Percentiles rank a stretch among this genome's conserved stretches.
phyloP scores from a whole-genome alignment of 30 jellyfish, hydroid and myxozoan species.

The Cassiopea andromeda region DNA sequence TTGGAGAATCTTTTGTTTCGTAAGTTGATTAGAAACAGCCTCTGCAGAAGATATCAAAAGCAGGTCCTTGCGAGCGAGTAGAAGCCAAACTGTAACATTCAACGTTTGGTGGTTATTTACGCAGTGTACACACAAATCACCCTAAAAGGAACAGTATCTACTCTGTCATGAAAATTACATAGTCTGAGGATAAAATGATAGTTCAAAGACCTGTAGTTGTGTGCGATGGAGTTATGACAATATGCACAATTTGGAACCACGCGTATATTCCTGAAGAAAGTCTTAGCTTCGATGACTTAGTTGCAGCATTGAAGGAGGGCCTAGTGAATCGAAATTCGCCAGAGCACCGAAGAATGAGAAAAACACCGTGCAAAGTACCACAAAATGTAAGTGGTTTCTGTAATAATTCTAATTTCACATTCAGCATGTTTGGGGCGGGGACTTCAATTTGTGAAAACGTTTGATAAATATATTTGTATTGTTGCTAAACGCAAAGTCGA shows the following conservation, averaged over 20 bases:
- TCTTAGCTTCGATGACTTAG: conserved; percentile 34
- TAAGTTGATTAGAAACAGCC: too few relatives aligned
- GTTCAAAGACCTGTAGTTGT: conserved; percentile 22
- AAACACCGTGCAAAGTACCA: neutral
- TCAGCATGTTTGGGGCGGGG: neutral
- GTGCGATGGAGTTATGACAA: conserved; percentile 45
- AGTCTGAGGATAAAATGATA: neutral
- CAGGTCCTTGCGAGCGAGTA: too few relatives aligned
- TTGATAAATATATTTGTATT: too few relatives aligned
- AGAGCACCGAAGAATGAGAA: neutral
- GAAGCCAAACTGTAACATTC: too few relatives aligned
- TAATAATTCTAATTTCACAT: too few relatives aligned
- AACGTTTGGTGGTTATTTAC: too few relatives aligned
- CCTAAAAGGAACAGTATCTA: neutral
- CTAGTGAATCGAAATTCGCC: neutral
- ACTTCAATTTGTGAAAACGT: neutral
- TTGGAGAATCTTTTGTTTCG: too few relatives aligned
- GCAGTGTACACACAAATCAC: neutral
- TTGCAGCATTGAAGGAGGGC: conserved; percentile 21
- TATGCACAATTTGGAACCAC: conserved; percentile 11
- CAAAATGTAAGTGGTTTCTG: conserved; percentile 5
- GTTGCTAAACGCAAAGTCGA: too few relatives aligned
- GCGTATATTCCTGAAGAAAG: conserved; percentile 61
- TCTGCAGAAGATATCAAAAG: too few relatives aligned
- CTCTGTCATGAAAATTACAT: neutral